Evolutionary conservation across 2,888 invertebrate genomes (phyloP), one percentile per base, ranked within the genome.

Genomic region (Macroteleia sp.): DNA sequence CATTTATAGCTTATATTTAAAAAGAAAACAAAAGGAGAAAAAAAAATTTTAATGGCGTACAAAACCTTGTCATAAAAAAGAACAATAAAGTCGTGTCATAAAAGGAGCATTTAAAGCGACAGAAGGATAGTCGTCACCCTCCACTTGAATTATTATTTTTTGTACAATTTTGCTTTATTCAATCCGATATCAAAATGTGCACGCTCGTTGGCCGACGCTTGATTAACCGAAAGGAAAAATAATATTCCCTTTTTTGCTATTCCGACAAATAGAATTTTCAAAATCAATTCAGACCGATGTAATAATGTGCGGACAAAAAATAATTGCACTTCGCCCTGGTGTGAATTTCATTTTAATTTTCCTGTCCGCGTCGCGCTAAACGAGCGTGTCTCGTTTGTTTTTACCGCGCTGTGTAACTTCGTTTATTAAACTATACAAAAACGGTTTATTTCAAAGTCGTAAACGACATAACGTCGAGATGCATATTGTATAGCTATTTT

Each of bases 401-500:
- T 75, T 54, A 54, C 17, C 44, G 50, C 34, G 56, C 64, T 48
- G 36, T 59, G 64, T 50, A 73, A 66, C 46, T 75, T 34, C 39
- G 56, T 61, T 75, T 48, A 62, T 69, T 46, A 61, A 61, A 75
- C 48, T 54, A 42, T 30, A 34, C 57, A 75, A 75, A 75, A 75
- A 75, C 54, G 25, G 52, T 67, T 67, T 75, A 67, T 56, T 67
- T 62, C 50, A 16, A 28, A 41, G 66, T 70, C 77, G 66, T 77
- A 77, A 77, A 77, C 42, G 50, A 34, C 42, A 39, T 42, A 44
- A 41, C 25, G 46, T 19, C 59, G 48, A 46, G 59, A 57, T 52
- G 67, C 73, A 73, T 69, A 78, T 66, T 74, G 69, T 69, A 64
- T 69, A 28, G 73, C 50, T 64, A 69, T 69, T 78, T 78, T 78